Percentiles rank a stretch among this genome's conserved stretches.
Conservation (phyloP, 2,888 invertebrate genomes). For the Macrophya annulata region DNA sequence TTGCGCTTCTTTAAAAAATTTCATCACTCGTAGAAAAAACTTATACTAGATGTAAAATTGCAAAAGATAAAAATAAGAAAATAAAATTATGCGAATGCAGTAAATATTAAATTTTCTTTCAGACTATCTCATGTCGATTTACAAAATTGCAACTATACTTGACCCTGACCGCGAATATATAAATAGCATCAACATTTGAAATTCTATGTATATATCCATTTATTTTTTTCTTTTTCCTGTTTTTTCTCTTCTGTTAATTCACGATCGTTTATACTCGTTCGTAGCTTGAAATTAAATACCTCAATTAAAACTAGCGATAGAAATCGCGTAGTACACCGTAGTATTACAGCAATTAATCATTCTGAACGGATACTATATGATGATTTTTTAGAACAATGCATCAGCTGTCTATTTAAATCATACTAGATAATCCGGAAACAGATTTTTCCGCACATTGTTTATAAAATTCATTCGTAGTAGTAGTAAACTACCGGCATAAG, state of each 20-base stretch:
- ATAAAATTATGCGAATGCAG: not conserved
- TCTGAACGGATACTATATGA: not conserved
- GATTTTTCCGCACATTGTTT: not conserved
- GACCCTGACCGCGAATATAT: not conserved
- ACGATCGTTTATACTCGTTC: not conserved
- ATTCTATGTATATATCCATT: not conserved
- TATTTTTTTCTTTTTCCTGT: not conserved
- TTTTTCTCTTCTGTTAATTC: not conserved
- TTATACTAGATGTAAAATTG: not conserved
- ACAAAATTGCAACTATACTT: not conserved
- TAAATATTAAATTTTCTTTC: not conserved
- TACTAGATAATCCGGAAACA: not conserved
- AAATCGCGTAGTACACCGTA: not conserved
- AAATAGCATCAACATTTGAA: not conserved
- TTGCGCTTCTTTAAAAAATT: not conserved
- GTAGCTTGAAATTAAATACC: not conserved
- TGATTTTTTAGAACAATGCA: not conserved
- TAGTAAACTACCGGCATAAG: not conserved
- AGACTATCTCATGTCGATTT: not conserved
- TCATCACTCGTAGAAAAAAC: not conserved
- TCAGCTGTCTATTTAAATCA: not conserved
- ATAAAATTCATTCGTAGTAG: not conserved
- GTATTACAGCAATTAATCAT: not conserved
- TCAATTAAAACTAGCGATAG: not conserved
- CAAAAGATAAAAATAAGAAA: too few relatives aligned